phyloP scores from a whole-genome alignment of 2,888 invertebrate genomes.

The Malachius bipustulatus region DNA sequence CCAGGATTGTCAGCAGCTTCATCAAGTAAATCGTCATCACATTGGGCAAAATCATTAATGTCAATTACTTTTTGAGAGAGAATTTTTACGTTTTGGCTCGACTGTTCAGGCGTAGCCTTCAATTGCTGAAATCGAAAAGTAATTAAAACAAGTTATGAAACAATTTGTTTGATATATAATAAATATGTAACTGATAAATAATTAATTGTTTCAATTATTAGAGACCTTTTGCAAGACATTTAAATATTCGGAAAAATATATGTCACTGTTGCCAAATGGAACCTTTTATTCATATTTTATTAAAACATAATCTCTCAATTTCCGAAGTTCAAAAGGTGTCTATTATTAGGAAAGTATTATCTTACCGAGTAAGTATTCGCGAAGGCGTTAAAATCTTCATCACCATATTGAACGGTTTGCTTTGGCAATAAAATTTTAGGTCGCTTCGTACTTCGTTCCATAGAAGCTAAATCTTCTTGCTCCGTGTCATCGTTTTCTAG shows the following conservation, averaged over 20 bases:
- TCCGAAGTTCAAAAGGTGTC: not conserved
- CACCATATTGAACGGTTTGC: not conserved
- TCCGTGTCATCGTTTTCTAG: slow-evolving; percentile 7
- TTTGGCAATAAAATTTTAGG: too few species aligned
- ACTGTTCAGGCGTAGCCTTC: too few species aligned
- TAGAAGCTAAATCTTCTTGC: slow-evolving; percentile 7
- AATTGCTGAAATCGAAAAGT: too few species aligned
- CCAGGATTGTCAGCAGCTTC: slow-evolving; percentile 5
- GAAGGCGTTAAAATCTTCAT: slow-evolving; percentile 1
- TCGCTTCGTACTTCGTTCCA: slow-evolving; percentile 6
- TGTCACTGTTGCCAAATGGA: too few species aligned
- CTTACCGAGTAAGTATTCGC: not conserved
- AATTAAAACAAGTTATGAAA: too few species aligned
- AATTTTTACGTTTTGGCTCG: slow-evolving; percentile 2
- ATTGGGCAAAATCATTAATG: slow-evolving; percentile 3
- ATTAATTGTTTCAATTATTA: too few species aligned
- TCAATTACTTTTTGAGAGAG: slow-evolving; percentile 5
- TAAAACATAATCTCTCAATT: too few species aligned
- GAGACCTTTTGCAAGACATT: too few species aligned
- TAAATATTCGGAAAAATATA: too few species aligned
- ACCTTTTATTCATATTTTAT: too few species aligned
- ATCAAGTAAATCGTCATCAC: slow-evolving; percentile 1
- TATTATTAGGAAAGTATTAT: slow-evolving; percentile 1
- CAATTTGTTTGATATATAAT: too few species aligned
- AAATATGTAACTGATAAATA: too few species aligned